phyloP scores from a whole-genome alignment of 2,113 vertebrate species.

The Chrysochloris asiatica region DNA sequence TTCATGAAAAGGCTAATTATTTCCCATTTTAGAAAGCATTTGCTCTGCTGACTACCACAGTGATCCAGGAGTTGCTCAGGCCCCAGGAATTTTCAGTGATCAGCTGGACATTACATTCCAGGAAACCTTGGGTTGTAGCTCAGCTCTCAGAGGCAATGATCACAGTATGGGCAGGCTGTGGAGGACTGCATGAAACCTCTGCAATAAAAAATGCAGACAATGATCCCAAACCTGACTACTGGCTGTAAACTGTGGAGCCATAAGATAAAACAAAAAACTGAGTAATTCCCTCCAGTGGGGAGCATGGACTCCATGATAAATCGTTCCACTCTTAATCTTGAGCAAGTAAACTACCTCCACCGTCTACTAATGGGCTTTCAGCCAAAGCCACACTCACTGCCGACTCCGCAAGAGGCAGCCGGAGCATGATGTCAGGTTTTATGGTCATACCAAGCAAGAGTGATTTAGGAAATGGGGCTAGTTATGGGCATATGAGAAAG shows the following conservation, averaged over 20 bases:
- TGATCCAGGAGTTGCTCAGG: background rate
- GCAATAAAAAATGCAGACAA: conserved; percentile 72
- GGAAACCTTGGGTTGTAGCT: conserved; percentile 27
- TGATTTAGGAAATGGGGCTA: background rate
- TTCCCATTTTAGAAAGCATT: background rate
- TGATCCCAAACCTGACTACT: conserved; percentile 65
- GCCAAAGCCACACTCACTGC: conserved; percentile 67
- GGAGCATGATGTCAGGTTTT: conserved; percentile 42
- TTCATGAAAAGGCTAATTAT: conserved; percentile 12
- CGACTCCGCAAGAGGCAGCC: background rate
- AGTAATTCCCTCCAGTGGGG: conserved; percentile 71
- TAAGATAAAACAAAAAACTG: conserved; percentile 78
- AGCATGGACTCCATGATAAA: conserved; percentile 65
- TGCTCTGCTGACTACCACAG: background rate
- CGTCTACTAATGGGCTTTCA: conserved; percentile 54
- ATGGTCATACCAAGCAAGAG: conserved; percentile 10
- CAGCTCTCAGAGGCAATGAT: conserved; percentile 25
- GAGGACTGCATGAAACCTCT: conserved; percentile 69
- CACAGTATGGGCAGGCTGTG: conserved; percentile 53
- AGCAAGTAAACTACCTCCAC: conserved; percentile 68
- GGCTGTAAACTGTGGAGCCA: conserved; percentile 68
- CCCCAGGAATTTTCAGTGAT: background rate
- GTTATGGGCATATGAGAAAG: background rate
- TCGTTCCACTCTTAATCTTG: conserved; percentile 63
- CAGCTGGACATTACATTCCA: background rate